phyloP scores from a whole-genome alignment of 2,888 invertebrate species.

The Eupithecia inturbata region DNA sequence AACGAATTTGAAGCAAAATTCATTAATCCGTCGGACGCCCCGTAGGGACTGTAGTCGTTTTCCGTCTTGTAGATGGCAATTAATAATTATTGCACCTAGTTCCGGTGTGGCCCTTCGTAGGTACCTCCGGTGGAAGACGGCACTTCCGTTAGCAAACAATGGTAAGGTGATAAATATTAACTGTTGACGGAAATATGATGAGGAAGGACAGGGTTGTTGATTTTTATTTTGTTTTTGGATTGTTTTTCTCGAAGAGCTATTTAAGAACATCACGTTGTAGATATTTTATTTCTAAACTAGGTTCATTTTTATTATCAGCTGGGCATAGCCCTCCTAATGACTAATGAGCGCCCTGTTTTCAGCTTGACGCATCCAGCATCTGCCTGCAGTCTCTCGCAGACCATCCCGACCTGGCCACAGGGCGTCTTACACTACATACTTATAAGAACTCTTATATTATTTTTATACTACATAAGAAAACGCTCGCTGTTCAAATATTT shows the following conservation, averaged over 20 bases:
- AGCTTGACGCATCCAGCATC: too few relatives aligned
- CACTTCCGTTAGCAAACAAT: slow-evolving; percentile 46
- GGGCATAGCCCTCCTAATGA: not conserved
- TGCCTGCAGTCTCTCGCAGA: too few relatives aligned
- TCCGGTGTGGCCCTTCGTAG: slow-evolving; percentile 68
- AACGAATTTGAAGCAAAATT: slow-evolving; percentile 50
- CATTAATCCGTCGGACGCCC: slow-evolving; percentile 60
- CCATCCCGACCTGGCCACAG: too few relatives aligned
- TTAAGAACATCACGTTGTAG: not conserved
- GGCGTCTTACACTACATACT: too few relatives aligned
- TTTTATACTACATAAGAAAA: too few relatives aligned
- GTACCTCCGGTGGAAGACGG: slow-evolving; percentile 60
- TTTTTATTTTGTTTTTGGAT: slow-evolving; percentile 29
- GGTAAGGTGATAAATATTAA: slow-evolving; percentile 62
- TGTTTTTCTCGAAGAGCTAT: not conserved
- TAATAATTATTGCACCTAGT: slow-evolving; percentile 82
- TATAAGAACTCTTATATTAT: too few relatives aligned
- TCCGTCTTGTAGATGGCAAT: slow-evolving; percentile 67
- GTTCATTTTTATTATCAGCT: too few relatives aligned
- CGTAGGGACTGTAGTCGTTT: slow-evolving; percentile 66
- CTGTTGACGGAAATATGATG: slow-evolving; percentile 50
- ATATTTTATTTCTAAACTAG: not conserved
- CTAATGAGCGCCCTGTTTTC: too few relatives aligned
- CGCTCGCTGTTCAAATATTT: too few relatives aligned
- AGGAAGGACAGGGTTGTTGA: slow-evolving; percentile 46